These are phyloP conservation scores for Nothocercus nigrocapillus DNA, from an alignment of 2,113 vertebrate genomes.

Conservation along the genomic window DNA sequence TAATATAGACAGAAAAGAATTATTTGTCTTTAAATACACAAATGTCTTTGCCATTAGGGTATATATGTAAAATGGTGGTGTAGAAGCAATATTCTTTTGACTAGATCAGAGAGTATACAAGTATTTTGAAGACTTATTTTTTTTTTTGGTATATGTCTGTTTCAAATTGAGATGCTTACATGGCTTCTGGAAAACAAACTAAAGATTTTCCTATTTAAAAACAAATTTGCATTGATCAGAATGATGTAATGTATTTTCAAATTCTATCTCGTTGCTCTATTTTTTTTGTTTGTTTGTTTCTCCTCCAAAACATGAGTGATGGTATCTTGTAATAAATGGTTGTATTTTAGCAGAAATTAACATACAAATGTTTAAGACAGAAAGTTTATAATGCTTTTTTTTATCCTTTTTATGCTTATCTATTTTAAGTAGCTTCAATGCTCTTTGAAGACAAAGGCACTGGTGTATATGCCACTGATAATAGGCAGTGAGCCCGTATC, in stretches of 20 bases:
- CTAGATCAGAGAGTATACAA: background rate
- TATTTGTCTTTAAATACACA: background rate
- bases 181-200: background rate
- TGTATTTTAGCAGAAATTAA: conserved; percentile 47
- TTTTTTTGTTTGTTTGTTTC: background rate
- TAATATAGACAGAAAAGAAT: conserved; percentile 1
- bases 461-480: conserved; percentile 63
- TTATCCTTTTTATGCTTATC: conserved; percentile 42
- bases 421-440: conserved; percentile 55
- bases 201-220: background rate
- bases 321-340: background rate
- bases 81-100: background rate
- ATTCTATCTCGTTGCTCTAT: background rate
- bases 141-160: background rate
- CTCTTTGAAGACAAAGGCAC: conserved; percentile 67
- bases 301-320: background rate
- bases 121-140: background rate
- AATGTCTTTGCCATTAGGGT: background rate
- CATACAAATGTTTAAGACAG: conserved; percentile 37
- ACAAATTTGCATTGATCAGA: background rate
- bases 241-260: background rate
- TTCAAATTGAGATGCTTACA: background rate
- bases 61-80: background rate
- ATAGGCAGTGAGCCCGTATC: conserved; percentile 69
- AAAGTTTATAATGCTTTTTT: conserved; percentile 39